phyloP scores from a whole-genome alignment of 1,140 invertebrate species.

The Ctenoplectra terminalis region DNA sequence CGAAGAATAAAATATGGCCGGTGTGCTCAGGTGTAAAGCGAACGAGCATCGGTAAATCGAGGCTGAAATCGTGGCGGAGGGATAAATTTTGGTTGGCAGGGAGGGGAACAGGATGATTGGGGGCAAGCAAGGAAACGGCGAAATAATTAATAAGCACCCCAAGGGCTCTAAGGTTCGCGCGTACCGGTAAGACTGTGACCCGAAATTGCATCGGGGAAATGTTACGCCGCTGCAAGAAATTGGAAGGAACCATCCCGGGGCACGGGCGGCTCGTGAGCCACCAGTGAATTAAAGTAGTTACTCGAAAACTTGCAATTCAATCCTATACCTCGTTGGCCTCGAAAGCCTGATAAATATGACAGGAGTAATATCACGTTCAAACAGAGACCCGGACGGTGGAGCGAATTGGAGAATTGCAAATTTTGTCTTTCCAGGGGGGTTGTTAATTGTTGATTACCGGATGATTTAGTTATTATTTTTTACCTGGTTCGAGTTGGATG shows the following conservation, averaged over 20 bases:
- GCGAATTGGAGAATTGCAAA: background rate
- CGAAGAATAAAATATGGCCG: conserved; percentile 54
- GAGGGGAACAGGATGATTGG: conserved; percentile 24
- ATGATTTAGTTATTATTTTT: too few relatives aligned
- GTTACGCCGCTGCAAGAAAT: conserved; percentile 25
- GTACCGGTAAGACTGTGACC: conserved; percentile 13
- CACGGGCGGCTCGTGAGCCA: background rate
- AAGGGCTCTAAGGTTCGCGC: conserved; percentile 22
- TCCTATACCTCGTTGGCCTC: conserved; percentile 2
- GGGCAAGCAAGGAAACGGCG: background rate
- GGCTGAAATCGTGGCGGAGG: conserved; percentile 28
- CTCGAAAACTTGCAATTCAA: conserved; percentile 37
- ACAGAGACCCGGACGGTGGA: background rate
- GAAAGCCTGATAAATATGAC: conserved; percentile 24
- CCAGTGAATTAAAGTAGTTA: conserved; percentile 30
- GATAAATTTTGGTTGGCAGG: background rate
- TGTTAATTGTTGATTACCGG: background rate
- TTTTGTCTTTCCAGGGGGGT: background rate
- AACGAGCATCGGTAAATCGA: background rate
- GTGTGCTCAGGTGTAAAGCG: conserved; percentile 44
- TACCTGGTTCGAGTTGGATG: too few relatives aligned
- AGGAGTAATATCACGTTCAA: conserved; percentile 34
- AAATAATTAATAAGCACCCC: conserved; percentile 60
- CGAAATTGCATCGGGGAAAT: conserved; percentile 40
- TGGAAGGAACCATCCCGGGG: conserved; percentile 16